Evolutionary conservation across 2,113 vertebrate genomes (phyloP).

Genomic region (Prinia subflava): DNA sequence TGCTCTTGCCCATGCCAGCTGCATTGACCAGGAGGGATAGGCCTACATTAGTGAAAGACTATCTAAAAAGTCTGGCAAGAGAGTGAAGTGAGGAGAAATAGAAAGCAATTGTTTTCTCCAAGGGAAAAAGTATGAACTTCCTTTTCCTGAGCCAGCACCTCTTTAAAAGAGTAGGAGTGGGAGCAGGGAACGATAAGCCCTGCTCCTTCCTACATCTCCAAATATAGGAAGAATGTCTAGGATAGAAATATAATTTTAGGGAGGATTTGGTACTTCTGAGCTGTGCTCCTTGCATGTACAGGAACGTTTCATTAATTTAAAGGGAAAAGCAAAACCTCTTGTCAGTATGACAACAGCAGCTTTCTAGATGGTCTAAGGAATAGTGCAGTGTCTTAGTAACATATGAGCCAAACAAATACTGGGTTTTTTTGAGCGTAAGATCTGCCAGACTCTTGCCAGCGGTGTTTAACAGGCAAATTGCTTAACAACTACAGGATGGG

Average conservation of each 20-base stretch:
- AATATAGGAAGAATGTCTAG: background rate
- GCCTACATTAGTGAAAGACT: background rate
- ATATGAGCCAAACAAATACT: slow-evolving; percentile 61
- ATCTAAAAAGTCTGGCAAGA: background rate
- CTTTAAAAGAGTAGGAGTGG: background rate
- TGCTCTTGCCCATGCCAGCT: background rate
- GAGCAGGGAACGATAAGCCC: background rate
- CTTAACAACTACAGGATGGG: slow-evolving; percentile 61
- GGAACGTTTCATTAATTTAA: slow-evolving; percentile 8
- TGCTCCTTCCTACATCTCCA: background rate
- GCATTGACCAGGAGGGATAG: background rate
- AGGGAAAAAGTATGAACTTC: background rate
- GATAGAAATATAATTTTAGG: background rate
- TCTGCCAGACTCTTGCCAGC: slow-evolving; percentile 75
- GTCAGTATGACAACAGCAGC: slow-evolving; percentile 54
- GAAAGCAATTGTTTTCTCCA: background rate
- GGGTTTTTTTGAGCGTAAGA: background rate
- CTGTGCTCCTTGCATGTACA: background rate
- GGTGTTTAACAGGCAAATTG: slow-evolving; percentile 72
- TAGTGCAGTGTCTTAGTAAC: slow-evolving; percentile 61
- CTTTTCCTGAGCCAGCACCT: background rate
- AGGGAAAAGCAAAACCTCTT: slow-evolving; percentile 47
- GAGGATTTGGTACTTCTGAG: slow-evolving; percentile 29
- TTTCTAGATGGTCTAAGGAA: slow-evolving; percentile 69
- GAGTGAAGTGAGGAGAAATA: background rate